phyloP scores from a whole-genome alignment of 2,888 invertebrate genomes.

The Nematopogon swammerdamellus region DNA sequence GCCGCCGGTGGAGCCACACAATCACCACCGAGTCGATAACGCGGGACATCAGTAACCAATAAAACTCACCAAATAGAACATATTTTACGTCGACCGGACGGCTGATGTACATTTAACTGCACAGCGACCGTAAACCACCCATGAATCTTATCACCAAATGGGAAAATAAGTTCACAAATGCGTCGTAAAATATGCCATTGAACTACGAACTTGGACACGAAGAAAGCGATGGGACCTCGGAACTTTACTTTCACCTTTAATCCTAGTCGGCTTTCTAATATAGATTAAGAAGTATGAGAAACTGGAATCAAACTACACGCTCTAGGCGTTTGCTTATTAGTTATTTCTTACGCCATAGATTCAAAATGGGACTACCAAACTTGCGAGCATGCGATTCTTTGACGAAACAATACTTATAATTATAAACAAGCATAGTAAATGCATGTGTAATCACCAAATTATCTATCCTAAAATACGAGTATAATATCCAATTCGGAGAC shows the following conservation, averaged over 20 bases:
- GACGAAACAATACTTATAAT: too few relatives aligned
- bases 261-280: not conserved
- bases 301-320: too few relatives aligned
- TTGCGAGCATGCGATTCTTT: too few relatives aligned
- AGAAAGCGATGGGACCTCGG: constrained; percentile 1
- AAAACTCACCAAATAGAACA: not conserved
- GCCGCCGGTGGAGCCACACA: too few relatives aligned
- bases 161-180: constrained; percentile 4
- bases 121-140: not conserved
- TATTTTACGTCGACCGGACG: not conserved
- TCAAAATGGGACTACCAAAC: too few relatives aligned
- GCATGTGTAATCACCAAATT: too few relatives aligned
- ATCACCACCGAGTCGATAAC: too few relatives aligned
- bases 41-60: not conserved
- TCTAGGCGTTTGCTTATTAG: too few relatives aligned
- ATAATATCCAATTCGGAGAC: too few relatives aligned
- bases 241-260: constrained; percentile 8
- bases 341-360: too few relatives aligned
- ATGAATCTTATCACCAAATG: constrained; percentile 6
- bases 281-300: not conserved
- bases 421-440: too few relatives aligned
- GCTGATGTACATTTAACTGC: not conserved
- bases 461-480: too few relatives aligned
- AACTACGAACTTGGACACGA: constrained; percentile 1
- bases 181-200: constrained; percentile 5